phyloP scores from a whole-genome alignment of 2,888 invertebrate genomes.

The Brachypterus glaber region DNA sequence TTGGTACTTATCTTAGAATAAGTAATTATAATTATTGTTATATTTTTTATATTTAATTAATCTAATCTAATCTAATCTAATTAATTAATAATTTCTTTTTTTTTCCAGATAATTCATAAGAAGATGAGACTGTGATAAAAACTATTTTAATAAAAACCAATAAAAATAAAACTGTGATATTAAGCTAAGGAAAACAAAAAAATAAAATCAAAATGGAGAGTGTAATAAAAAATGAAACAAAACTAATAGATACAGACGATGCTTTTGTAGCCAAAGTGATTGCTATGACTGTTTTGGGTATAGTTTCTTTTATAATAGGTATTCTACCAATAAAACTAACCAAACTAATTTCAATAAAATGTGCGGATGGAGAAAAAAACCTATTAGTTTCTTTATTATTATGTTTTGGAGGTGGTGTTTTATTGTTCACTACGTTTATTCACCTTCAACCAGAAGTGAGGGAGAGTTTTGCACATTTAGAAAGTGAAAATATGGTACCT shows the following conservation, averaged over 20 bases:
- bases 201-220: constrained; percentile 17
- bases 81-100: no score
- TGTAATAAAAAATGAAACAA: constrained; percentile 15
- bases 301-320: constrained; percentile 50
- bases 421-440: constrained; percentile 54
- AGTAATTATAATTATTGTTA: no score
- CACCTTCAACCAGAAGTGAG: constrained; percentile 57
- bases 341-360: constrained; percentile 33
- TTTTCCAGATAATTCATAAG: no score
- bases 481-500: constrained; percentile 40
- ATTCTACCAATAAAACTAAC: constrained; percentile 44
- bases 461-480: constrained; percentile 45
- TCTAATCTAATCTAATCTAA: no score
- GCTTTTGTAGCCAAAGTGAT: constrained; percentile 49
- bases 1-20: no score
- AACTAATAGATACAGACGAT: constrained; percentile 19
- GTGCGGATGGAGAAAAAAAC: constrained; percentile 39
- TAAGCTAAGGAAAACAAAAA: constrained; percentile 1
- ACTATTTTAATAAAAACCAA: no score
- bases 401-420: constrained; percentile 57
- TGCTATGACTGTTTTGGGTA: constrained; percentile 50
- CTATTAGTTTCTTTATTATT: constrained; percentile 48
- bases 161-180: constrained; percentile 9
- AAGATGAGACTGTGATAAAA: no score
- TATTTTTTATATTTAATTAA: no score